These are phyloP conservation scores for Phorcus lineatus DNA, from an alignment of 2,888 invertebrate species.

Conservation along the genomic window DNA sequence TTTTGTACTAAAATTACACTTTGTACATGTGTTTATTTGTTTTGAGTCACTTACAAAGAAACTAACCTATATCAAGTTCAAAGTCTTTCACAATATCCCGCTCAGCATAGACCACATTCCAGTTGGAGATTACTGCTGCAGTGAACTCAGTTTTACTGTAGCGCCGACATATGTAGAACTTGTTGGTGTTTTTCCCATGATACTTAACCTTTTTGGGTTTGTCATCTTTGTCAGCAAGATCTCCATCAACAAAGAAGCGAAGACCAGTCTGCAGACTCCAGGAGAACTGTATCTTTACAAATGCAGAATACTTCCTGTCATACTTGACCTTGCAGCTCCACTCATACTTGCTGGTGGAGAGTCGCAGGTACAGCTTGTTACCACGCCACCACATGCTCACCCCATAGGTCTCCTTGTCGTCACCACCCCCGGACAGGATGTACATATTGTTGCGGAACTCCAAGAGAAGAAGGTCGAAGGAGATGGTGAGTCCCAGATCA, in stretches of 20 bases:
- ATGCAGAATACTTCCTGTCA: not conserved
- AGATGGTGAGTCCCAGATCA: constrained; percentile 41
- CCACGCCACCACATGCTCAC: constrained; percentile 41
- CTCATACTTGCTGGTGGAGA: constrained; percentile 34
- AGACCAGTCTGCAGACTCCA: constrained; percentile 46
- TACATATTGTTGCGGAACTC: constrained; percentile 34
- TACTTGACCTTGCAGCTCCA: constrained; percentile 38
- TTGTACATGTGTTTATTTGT: not conserved
- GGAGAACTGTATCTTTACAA: constrained; percentile 42
- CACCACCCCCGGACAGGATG: constrained; percentile 44
- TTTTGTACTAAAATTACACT: not conserved
- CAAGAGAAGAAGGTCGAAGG: constrained; percentile 40
- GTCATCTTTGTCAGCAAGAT: constrained; percentile 21
- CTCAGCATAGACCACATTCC: constrained; percentile 41
- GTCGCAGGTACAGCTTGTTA: constrained; percentile 37
- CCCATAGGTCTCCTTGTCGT: constrained; percentile 30
- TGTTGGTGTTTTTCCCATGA: not conserved
- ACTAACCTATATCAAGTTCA: constrained; percentile 38
- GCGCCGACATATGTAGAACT: constrained; percentile 29
- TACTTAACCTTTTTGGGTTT: not conserved
- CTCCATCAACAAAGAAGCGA: constrained; percentile 33
- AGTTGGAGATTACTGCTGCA: constrained; percentile 36
- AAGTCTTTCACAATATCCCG: constrained; percentile 33
- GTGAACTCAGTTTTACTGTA: constrained; percentile 23
- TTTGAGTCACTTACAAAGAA: not conserved